Evolutionary conservation across 2,113 vertebrate genomes (phyloP).

Genomic region (Anoplopoma fimbria): DNA sequence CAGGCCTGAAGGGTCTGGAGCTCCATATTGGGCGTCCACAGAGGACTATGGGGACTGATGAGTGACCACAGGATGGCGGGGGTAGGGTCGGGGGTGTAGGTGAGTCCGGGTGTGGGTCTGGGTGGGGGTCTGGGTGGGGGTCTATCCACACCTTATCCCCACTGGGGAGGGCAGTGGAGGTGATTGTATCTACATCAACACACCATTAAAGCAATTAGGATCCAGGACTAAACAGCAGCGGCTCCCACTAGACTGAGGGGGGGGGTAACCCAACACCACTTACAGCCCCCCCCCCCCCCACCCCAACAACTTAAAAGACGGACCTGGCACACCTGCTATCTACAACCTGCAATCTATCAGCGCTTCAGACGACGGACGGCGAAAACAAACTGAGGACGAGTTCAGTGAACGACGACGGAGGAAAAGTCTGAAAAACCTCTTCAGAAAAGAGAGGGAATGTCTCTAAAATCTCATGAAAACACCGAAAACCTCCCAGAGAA

Average conservation of each 20-base stretch:
- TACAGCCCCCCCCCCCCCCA: constrained; percentile 53
- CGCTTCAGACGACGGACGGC: constrained; percentile 20
- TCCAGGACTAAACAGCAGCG: constrained; percentile 74
- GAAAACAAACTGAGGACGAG: no score
- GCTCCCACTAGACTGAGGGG: constrained; percentile 71
- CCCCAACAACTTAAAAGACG: constrained; percentile 75
- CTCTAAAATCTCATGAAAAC: no score
- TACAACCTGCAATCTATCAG: constrained; percentile 77
- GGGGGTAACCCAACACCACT: constrained; percentile 70
- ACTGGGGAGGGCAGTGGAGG: constrained; percentile 82
- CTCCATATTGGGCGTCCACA: not conserved
- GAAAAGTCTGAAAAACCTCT: no score
- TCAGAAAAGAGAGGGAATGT: no score
- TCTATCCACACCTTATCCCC: constrained; percentile 78
- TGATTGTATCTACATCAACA: constrained; percentile 87
- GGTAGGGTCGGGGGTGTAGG: constrained; percentile 62
- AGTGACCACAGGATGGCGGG: constrained; percentile 82
- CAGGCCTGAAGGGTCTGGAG: not conserved
- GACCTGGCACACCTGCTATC: constrained; percentile 80
- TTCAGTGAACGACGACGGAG: not conserved
- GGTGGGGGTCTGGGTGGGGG: constrained; percentile 59
- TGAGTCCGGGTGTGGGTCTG: constrained; percentile 20
- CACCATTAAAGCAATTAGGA: constrained; percentile 87
- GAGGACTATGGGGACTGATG: constrained; percentile 63
- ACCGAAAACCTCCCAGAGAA: no score